Base-by-base conservation (phyloP, 1,140 invertebrate genomes). In the Aethina tumida region DNA sequence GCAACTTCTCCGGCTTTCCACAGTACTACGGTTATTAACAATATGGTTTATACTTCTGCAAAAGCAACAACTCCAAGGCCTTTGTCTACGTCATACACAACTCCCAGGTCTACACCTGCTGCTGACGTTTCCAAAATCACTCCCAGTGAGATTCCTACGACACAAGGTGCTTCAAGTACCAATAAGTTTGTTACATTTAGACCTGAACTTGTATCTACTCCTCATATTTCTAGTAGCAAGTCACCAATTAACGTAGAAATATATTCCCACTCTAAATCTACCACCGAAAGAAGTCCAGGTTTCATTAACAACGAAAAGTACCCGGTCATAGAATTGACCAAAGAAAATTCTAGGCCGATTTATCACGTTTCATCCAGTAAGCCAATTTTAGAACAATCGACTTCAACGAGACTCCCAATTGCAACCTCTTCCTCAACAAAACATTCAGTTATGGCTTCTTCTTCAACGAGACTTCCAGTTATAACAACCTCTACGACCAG, bases 1-100 rank as follows among this genome's bases (percentile, higher is more conserved):
- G 16, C 32, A 35, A 41, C 26, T 35, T 14, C 29, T 34, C n/a
- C 40, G 21, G 3, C 34, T 35, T 6, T 17, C 30, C 28, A 37
- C n/a, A 33, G 33, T 14, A 24, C 39, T 12, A 15, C 43, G 42
- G 3, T 31, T 45, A 37, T 35, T 43, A 48, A 18, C 31, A 39
- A 50, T 22, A 21, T 27, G 14, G 15, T 19, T 14, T 15, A 45
- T 28, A 37, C 39, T 27, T 18, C 25, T 32, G 24, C 10, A 5
- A 15, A 2, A 12, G 20, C 26, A 39, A 36, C 24, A 28, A 28
- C 39, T 16, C 14, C 29, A 9, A 31, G 49, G 45, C 35, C 35
- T 5, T 36, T 48, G 47, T 38, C 47, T 31, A 53, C 53, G 32
- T 54, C 50, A 16, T 36, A 49, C 30, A 32, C 45, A 1, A 49